Conservation (phyloP, 2,888 invertebrate species). For the Ophion obscuratus region DNA sequence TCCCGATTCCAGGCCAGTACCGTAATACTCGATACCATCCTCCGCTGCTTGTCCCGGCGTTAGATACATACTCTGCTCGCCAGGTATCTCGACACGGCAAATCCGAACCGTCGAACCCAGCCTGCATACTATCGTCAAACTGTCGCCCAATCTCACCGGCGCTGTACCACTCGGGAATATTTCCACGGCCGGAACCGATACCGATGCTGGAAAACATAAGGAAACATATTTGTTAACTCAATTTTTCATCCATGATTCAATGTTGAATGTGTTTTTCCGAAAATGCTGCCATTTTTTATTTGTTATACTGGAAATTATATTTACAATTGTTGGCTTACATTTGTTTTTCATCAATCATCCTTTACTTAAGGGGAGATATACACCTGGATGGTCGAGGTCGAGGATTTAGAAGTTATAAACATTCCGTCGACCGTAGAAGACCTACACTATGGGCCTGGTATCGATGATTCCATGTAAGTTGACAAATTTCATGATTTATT, state of each 20-base stretch:
- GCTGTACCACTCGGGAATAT: conserved; percentile 84
- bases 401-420: too few species aligned
- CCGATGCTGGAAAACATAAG: conserved; percentile 29
- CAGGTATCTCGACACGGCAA: conserved; percentile 85
- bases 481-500: too few species aligned
- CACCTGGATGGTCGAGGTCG: too few species aligned
- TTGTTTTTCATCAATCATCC: neutral
- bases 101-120: conserved; percentile 86
- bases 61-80: conserved; percentile 68
- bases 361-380: too few species aligned
- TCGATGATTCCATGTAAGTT: too few species aligned
- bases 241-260: neutral
- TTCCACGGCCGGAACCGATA: conserved; percentile 69
- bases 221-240: neutral
- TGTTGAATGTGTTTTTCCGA: neutral
- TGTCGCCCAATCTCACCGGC: conserved; percentile 86
- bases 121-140: conserved; percentile 86
- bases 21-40: conserved; percentile 83
- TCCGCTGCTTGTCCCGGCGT: conserved; percentile 70
- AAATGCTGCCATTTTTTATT: neutral
- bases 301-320: neutral
- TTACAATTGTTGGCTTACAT: neutral
- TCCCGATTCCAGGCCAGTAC: conserved; percentile 86
- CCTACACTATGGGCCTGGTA: too few species aligned
- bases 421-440: too few species aligned